A percentile compares a stretch with the other conserved stretches of the same genome.
phyloP scores from a whole-genome alignment of 2,113 vertebrate species.

The Pluvialis apricaria region DNA sequence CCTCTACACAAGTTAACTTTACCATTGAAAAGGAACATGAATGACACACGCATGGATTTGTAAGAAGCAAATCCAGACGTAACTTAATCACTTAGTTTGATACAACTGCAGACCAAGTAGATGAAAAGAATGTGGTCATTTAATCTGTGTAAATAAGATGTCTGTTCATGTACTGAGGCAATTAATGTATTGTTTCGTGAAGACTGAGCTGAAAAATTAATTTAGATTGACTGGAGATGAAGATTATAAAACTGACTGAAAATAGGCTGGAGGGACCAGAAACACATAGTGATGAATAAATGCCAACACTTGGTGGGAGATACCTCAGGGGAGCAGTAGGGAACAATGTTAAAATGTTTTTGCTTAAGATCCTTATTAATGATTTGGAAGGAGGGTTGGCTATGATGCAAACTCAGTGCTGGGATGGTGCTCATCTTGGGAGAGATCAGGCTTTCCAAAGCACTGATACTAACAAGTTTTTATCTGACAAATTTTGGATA shows the following conservation, averaged over 20 bases:
- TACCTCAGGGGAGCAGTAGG: background rate
- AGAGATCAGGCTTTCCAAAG: background rate
- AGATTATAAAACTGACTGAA: constrained; percentile 16
- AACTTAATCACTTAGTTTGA: constrained; percentile 14
- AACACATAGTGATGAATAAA: background rate
- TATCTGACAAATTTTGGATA: background rate
- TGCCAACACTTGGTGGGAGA: background rate
- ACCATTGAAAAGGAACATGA: background rate
- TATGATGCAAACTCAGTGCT: background rate
- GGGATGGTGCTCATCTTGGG: background rate
- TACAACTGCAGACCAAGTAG: background rate
- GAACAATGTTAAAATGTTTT: constrained; percentile 10
- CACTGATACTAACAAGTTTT: background rate
- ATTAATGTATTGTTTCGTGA: background rate
- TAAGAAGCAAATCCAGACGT: background rate
- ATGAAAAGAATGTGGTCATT: background rate
- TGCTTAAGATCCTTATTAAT: background rate
- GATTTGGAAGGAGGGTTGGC: background rate
- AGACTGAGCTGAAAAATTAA: constrained; percentile 8
- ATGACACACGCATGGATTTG: background rate
- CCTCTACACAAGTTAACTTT: background rate
- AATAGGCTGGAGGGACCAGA: background rate
- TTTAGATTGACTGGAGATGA: constrained; percentile 18
- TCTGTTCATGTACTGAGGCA: background rate
- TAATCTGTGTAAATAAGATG: background rate